Base-by-base conservation (phyloP, 2,113 vertebrate species). In the Carollia perspicillata region DNA sequence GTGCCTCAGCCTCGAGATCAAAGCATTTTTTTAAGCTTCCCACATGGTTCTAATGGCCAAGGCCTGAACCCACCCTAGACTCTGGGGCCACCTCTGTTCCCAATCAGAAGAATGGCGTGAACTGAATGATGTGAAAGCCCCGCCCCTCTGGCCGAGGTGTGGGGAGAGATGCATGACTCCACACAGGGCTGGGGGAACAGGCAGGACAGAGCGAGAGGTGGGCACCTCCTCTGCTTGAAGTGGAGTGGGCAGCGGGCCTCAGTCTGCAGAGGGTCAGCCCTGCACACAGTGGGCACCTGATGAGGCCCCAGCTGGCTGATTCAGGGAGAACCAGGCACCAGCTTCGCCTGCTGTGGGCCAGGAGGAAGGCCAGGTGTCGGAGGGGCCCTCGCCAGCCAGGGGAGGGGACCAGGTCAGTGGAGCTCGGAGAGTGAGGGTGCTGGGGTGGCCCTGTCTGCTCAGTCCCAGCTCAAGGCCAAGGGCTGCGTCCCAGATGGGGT, bases 121-220 rank as follows among this genome's bases (percentile, higher is more conserved):
- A 53, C 28, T 33, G 35, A 42, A 2, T 44, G 12, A 12, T 5
- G 42, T 8, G 16, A 47, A 35, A 60, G 55, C 1, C 2, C 11
- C 13, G 0, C 35, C 55, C 1, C 37, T 66, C 30, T 33, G 44
- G 40, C 53, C 9, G 9, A 20, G 26, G 9, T 9, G 13, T 53
- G 13, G 26, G 49, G 10, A 33, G 55, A 55, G 44, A 17, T 5
- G 35, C 3, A 0, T 0, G 26, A 14, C 6, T 44, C 0, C 18
- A 74, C 37, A 44, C 23, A 5, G 42, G 4, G 80, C 49, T 47
- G 40, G 11, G 6, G 8, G 5, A 33, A 40, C 12, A 17, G 18
- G 33, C 20, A 23, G n/a, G 53, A 22, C 12, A 49, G 65, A 68
- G 8, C 1, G 20, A 16, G 49, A 55, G 53, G 53, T 5, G 12